Percentiles rank a stretch among this genome's conserved stretches.
Evolutionary conservation across 1,140 invertebrate species (phyloP).

Genomic region (Psix sp.): DNA sequence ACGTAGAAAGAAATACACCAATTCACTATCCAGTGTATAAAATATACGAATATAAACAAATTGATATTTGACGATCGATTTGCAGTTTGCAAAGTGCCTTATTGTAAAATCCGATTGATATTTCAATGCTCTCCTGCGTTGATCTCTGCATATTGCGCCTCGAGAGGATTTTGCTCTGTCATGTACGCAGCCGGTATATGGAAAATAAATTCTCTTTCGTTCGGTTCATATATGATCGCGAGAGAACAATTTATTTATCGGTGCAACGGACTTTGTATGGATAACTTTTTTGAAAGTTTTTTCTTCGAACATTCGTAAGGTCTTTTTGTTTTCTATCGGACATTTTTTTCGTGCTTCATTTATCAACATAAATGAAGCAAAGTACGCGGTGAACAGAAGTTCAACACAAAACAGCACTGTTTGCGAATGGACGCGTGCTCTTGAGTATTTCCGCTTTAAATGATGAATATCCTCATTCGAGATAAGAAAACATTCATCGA

Average conservation of each 20-base stretch:
- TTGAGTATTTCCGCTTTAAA: conserved; percentile 38
- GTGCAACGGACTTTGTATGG: conserved; percentile 20
- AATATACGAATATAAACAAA: conserved; percentile 38
- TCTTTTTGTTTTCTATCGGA: conserved; percentile 13
- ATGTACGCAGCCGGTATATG: conserved; percentile 20
- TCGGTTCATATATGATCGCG: conserved; percentile 45
- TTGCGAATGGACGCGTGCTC: conserved; percentile 22
- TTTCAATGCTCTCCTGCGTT: conserved; percentile 27
- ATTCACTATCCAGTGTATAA: conserved; percentile 5
- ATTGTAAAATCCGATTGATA: conserved; percentile 28
- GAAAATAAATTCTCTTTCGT: conserved; percentile 53
- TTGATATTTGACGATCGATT: conserved; percentile 46
- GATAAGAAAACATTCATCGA: conserved; percentile 42
- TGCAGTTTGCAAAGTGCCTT: conserved; percentile 20
- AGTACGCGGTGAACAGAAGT: conserved; percentile 35
- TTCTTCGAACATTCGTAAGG: too few species aligned
- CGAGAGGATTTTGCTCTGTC: conserved; percentile 34
- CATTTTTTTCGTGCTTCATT: conserved; percentile 5
- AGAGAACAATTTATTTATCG: conserved; percentile 56
- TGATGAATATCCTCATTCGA: conserved; percentile 49
- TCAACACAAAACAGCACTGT: conserved; percentile 50
- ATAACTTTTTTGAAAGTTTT: conserved; percentile 6
- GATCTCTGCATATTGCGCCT: conserved; percentile 18
- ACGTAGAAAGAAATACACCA: conserved; percentile 1
- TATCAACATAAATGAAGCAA: conserved; percentile 42